Percentiles rank a stretch among this genome's conserved stretches.
phyloP scores from a whole-genome alignment of 2,113 vertebrate species.

The Tupaia tana region DNA sequence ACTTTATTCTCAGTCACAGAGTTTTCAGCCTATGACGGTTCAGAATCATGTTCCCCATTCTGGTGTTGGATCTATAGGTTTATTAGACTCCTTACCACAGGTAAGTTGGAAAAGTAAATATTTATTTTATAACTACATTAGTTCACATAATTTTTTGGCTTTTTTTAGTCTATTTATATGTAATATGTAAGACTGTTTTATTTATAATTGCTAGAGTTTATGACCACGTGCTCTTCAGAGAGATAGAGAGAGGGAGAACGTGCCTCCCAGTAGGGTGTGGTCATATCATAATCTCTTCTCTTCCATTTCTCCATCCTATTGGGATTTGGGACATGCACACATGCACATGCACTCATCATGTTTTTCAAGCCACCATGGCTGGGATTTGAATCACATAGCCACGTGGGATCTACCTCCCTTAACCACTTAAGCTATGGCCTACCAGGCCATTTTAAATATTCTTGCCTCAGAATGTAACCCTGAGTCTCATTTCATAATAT shows the following conservation, averaged over 20 bases:
- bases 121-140: conserved; percentile 28
- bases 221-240: no score
- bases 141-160: background rate
- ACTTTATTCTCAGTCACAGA: conserved; percentile 88
- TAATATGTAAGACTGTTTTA: background rate
- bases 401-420: no score
- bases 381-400: no score
- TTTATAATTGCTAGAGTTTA: no score
- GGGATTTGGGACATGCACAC: no score
- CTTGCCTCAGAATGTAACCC: conserved; percentile 30
- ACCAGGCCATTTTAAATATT: conserved; percentile 27
- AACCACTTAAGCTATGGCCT: no score
- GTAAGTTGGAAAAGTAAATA: conserved; percentile 84
- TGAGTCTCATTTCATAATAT: background rate
- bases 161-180: background rate
- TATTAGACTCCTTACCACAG: conserved; percentile 88
- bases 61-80: conserved; percentile 88
- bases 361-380: no score
- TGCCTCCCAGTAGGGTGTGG: no score
- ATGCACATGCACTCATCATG: no score
- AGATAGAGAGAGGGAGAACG: no score
- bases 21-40: conserved; percentile 82
- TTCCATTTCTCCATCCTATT: no score
- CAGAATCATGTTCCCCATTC: conserved; percentile 83
- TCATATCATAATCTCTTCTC: no score